Conservation (phyloP, 1,140 invertebrate species). For the Caenorhabditis briggsae region DNA sequence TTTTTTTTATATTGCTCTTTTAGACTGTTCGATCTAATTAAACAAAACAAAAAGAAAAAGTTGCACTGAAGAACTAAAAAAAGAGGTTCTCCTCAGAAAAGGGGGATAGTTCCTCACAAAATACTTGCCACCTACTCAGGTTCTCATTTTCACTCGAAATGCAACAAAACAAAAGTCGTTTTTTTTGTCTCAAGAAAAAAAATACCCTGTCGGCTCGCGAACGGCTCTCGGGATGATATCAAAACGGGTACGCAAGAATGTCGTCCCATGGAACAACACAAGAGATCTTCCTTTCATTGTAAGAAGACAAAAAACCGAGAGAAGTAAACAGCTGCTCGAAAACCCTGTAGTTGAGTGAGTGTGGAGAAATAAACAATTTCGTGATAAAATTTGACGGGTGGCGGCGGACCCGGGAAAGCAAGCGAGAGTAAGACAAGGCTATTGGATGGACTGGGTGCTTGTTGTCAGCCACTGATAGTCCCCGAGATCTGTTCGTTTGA, state of each 20-base stretch:
- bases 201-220: neutral
- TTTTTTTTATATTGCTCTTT: no score
- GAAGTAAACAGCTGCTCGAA: constrained; percentile 49
- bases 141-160: no score
- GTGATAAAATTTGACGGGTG: constrained; percentile 56
- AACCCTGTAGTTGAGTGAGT: constrained; percentile 36
- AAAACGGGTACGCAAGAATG: constrained; percentile 42
- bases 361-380: constrained; percentile 55
- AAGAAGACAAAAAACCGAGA: constrained; percentile 9
- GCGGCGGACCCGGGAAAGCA: neutral
- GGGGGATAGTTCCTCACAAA: no score
- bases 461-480: constrained; percentile 34
- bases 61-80: no score
- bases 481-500: neutral
- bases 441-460: constrained; percentile 12
- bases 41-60: no score
- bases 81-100: no score
- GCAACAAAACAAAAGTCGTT: neutral
- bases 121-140: no score
- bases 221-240: constrained; percentile 3
- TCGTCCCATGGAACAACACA: constrained; percentile 45
- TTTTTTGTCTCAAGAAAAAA: neutral
- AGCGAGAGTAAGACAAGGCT: neutral
- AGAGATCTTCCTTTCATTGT: constrained; percentile 13
- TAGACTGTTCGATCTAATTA: no score